phyloP scores from a whole-genome alignment of 2,888 invertebrate species.

The Nowickia ferox region DNA sequence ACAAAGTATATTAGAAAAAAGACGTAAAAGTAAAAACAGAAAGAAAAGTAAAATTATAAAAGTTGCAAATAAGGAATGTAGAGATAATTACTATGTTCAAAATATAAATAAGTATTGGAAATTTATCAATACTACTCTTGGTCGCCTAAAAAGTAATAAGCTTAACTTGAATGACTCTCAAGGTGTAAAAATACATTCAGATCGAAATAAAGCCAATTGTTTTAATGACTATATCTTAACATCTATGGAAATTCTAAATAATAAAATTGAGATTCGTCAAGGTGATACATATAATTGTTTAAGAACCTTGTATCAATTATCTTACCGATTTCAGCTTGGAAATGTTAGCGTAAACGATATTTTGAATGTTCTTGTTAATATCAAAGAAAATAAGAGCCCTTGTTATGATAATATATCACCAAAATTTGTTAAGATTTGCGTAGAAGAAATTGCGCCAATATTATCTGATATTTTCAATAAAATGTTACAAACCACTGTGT shows the following conservation, averaged over 20 bases:
- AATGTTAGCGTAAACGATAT: not conserved
- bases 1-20: not conserved
- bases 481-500: no score
- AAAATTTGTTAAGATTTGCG: slow-evolving; percentile 11
- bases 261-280: not conserved
- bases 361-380: not conserved
- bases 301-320: not conserved
- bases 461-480: not conserved
- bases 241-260: not conserved
- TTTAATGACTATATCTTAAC: slow-evolving; percentile 16
- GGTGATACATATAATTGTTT: not conserved
- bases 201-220: not conserved
- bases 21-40: no score
- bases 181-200: not conserved
- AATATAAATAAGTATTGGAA: slow-evolving; percentile 6
- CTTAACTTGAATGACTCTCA: slow-evolving; percentile 1
- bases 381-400: slow-evolving; percentile 14
- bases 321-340: not conserved
- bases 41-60: not conserved
- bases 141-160: not conserved
- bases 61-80: not conserved
- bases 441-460: slow-evolving; percentile 1
- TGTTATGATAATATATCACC: not conserved
- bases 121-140: slow-evolving; percentile 9
- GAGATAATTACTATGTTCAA: slow-evolving; percentile 11